Evolutionary conservation across 2,888 invertebrate species (phyloP).

Genomic region (Muschampia plurimacula): DNA sequence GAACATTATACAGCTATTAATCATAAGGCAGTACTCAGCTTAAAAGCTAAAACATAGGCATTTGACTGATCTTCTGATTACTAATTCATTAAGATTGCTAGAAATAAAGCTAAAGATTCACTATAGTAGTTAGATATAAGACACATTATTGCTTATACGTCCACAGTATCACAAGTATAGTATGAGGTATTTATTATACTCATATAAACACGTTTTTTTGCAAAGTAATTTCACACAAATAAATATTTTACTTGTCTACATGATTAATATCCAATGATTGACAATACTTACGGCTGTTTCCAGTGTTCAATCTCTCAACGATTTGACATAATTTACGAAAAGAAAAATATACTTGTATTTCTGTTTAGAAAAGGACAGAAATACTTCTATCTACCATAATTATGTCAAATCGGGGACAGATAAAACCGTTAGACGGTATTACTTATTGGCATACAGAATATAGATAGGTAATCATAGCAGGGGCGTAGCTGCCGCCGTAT

Average conservation of each 20-base stretch:
- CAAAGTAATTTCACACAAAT: constrained; percentile 6
- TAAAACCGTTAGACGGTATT: no score
- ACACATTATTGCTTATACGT: constrained; percentile 39
- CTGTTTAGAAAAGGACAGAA: no score
- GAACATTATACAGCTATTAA: constrained; percentile 1
- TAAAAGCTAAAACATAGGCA: constrained; percentile 25
- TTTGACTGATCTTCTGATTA: constrained; percentile 13
- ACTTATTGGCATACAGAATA: no score
- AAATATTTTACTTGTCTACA: not conserved
- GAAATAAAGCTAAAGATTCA: constrained; percentile 33
- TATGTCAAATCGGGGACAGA: no score
- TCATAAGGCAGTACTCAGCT: constrained; percentile 15
- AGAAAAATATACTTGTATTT: no score
- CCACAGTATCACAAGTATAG: constrained; percentile 36
- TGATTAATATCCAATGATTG: not conserved
- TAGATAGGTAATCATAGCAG: no score
- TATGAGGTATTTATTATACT: constrained; percentile 25
- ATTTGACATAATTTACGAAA: no score
- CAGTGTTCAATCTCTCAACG: no score
- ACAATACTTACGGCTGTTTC: not conserved
- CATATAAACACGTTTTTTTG: constrained; percentile 15
- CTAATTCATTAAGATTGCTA: constrained; percentile 32
- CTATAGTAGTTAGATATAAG: constrained; percentile 35
- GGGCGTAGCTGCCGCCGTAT: no score
- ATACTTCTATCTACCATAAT: no score